Evolutionary conservation across 2,888 invertebrate species (phyloP), one percentile per base, ranked within the genome.

Genomic region (Hirtodrosophila histrioides): DNA sequence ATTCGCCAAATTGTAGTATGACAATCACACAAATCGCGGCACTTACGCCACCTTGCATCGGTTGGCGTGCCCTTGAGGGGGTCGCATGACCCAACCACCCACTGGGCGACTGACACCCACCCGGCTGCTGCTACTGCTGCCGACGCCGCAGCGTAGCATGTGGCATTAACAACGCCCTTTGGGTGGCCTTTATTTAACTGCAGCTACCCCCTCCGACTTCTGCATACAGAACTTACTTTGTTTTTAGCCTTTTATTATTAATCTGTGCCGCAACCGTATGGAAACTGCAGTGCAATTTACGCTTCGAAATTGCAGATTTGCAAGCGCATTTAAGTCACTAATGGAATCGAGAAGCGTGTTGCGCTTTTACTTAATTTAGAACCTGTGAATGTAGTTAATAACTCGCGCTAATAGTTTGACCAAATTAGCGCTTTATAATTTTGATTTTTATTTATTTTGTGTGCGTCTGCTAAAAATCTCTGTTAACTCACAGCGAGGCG

Each of bases 41-140:
- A 87, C 86, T 82, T 81, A 86, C 81, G 86, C 69, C 72, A 76
- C 77, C 73, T 68, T 61, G 57, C 46, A 51, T 63, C 54, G 69
- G 68, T 61, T 63, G 61, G 36, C 63, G 55, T 82, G 87, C 87
- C 82, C 82, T 82, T 85, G 87, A 75, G 60, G 66, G 73, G 75
- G 75, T 69, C 75, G 68, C 61, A 50, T 61, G 67, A 70, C 67
- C 77, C 50, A 54, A 53, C 60, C 74, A 56, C 78, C 72, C 72
- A 77, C 57, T 46, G 72, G 73, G 83, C 62, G 54, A 24, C 68
- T 44, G 56, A 69, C 68, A 58, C 77, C 72, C 76, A 66, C 48
- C 10, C 55, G 51, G 46, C 54, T 51, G 57, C 58, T 9, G 39
- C 29, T 37, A 43, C 31, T 37, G 54, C 17, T 46, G 48, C 45